Evolutionary conservation across 2,888 invertebrate species (phyloP), one percentile per base, ranked within the genome.

Genomic region (Pachliopta kotzebuea): DNA sequence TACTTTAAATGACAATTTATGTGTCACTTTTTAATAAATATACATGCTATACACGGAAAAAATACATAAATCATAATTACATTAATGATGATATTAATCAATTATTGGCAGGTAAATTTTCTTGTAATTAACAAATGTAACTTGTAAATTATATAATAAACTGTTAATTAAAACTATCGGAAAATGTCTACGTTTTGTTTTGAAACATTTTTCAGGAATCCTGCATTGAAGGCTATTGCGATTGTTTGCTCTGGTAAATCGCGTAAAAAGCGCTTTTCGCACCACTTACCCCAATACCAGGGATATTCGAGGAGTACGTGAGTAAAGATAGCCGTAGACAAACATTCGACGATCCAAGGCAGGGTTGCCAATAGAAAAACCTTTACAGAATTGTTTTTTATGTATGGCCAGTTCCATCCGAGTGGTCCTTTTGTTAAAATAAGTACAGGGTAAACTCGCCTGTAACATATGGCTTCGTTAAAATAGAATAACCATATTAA

Each of bases 391-490:
- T 90, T 89, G 74, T 83, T 83, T 83, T 84, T 87, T 78, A 91
- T 91, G 72, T 90, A 89, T 69, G 86, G 85, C 91, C 91, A 91
- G 78, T 89, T 85, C 91, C 91, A 91, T 69, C 83, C 79, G 66
- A 91, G 82, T 37, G 91, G 90, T 45, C 91, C 91, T 73, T 85
- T 90, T 68, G 91, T 90, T 76, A 91, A 76, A 68, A 91, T 91
- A 77, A 91, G 86, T 73, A 90, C 90, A 56, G 91, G 90, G 72
- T 90, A 91, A 74, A 91, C 78, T 73, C 91, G 81, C 68, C 91
- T 91, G 83, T 69, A 87, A 88, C 70, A 72, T 72, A 75, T 70
- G 70, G 66, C 66, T 18, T 56, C 17, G 4, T 50, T 56, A 52
- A 67, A 45, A 45, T n/a, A n/a, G 4, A 45, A n/a, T n/a, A 18